phyloP scores from a whole-genome alignment of 92 coral and sea anemone species.

The Parazoanthus swiftii region DNA sequence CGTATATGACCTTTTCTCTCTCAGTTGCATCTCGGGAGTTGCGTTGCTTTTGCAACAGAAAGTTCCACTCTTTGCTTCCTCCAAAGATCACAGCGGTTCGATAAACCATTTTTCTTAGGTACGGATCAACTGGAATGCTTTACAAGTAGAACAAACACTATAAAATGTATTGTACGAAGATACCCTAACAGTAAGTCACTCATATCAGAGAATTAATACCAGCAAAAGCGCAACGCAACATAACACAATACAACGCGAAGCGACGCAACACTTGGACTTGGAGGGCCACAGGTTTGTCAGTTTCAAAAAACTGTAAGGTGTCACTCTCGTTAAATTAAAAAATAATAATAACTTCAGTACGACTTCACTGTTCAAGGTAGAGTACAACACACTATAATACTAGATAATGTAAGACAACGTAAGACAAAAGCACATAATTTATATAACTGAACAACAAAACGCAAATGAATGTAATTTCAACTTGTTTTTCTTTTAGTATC shows the following conservation, averaged over 20 bases:
- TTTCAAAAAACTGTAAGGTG: too few species aligned
- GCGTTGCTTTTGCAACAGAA: constrained; percentile 59
- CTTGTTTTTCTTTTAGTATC: too few species aligned
- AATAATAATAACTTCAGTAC: too few species aligned
- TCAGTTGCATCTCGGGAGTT: constrained; percentile 46
- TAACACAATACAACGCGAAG: neutral
- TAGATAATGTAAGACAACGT: too few species aligned
- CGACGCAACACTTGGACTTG: too few species aligned
- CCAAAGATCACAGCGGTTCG: constrained; percentile 63
- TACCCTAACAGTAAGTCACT: neutral
- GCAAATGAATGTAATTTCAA: neutral
- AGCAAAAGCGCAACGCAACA: neutral
- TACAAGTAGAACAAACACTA: neutral
- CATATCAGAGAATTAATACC: too few species aligned
- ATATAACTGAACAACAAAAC: neutral
- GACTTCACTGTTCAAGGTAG: too few species aligned
- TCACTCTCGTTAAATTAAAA: too few species aligned
- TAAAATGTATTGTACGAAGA: neutral
- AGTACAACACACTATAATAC: too few species aligned
- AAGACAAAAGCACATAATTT: neutral
- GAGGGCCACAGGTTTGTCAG: too few species aligned
- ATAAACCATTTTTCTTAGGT: constrained; percentile 37
- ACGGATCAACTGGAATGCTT: constrained; percentile 15
- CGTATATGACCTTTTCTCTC: constrained; percentile 48
- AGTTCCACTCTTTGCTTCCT: constrained; percentile 69